Conservation (phyloP, 2,797 vertebrate species). For the Sebastes trivittatus region DNA sequence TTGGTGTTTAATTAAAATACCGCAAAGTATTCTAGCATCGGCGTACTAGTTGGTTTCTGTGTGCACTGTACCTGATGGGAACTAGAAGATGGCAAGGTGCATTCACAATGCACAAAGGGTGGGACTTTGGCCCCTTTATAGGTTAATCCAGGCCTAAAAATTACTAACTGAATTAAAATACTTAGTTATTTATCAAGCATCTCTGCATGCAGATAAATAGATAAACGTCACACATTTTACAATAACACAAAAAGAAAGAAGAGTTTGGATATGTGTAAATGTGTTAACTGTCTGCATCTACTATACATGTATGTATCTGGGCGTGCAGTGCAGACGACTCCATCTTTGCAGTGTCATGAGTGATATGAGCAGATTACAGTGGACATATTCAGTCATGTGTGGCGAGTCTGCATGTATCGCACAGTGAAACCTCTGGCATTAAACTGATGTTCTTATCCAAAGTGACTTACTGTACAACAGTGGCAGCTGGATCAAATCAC, state of each 20-base stretch:
- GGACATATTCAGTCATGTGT: constrained; percentile 45
- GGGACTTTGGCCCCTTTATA: fast-evolving
- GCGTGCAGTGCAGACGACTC: constrained; percentile 18
- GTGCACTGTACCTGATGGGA: neutral
- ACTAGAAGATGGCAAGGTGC: neutral
- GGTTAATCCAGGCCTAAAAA: neutral
- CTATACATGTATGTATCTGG: neutral
- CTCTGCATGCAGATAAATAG: neutral
- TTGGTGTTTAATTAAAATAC: constrained; percentile 7
- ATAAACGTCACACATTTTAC: neutral
- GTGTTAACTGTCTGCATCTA: neutral
- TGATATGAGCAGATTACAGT: constrained; percentile 30
- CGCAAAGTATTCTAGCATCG: neutral
- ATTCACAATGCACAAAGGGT: neutral
- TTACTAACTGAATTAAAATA: neutral
- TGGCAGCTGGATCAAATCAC: constrained; percentile 4
- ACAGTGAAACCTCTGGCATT: constrained; percentile 6
- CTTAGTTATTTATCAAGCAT: neutral
- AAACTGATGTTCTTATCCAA: constrained; percentile 25
- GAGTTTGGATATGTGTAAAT: neutral
- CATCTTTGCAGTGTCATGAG: constrained; percentile 41
- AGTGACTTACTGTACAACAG: neutral
- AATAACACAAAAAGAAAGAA: neutral
- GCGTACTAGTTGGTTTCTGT: neutral
- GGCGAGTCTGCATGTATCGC: constrained; percentile 1